Percentiles rank a stretch among this genome's conserved stretches.
These are phyloP conservation scores for Neolamprologus toae DNA, from an alignment of 2,113 vertebrate species.

Conservation along the genomic window DNA sequence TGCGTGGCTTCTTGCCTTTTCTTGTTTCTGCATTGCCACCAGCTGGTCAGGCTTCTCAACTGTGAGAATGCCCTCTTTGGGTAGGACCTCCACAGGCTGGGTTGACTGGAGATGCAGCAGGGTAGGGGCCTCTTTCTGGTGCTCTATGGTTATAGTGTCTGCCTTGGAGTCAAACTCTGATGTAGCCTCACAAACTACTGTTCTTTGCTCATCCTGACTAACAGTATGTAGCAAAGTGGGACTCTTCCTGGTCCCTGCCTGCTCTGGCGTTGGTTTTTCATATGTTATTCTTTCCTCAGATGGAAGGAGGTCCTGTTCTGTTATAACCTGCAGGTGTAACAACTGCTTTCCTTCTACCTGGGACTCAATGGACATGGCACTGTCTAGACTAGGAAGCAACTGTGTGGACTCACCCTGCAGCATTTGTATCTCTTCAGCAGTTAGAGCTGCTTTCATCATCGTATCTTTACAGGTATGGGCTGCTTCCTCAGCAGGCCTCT, in stretches of 20 bases:
- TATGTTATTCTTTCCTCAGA: slow-evolving; percentile 63
- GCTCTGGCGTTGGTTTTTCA: slow-evolving; percentile 62
- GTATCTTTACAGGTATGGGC: slow-evolving; percentile 55
- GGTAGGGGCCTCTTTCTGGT: slow-evolving; percentile 58
- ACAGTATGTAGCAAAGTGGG: slow-evolving; percentile 63
- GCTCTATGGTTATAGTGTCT: slow-evolving; percentile 30
- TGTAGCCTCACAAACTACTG: slow-evolving; percentile 57
- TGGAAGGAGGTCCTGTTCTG: slow-evolving; percentile 67
- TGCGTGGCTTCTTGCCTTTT: slow-evolving; percentile 65
- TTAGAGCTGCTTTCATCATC: slow-evolving; percentile 51
- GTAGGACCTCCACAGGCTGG: slow-evolving; percentile 55
- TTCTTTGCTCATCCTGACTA: slow-evolving; percentile 63
- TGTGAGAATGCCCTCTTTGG: slow-evolving; percentile 71
- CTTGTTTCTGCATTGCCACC: slow-evolving; percentile 64
- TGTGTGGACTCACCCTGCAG: slow-evolving; percentile 60
- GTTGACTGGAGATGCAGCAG: slow-evolving; percentile 68
- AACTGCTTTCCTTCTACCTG: slow-evolving; percentile 64
- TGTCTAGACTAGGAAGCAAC: slow-evolving; percentile 58
- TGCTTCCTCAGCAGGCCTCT: slow-evolving; percentile 48
- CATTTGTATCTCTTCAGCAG: slow-evolving; percentile 67
- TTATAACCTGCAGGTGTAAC: slow-evolving; percentile 70
- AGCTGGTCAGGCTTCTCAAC: slow-evolving; percentile 63
- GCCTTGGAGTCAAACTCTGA: slow-evolving; percentile 52
- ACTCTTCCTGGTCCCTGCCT: slow-evolving; percentile 59
- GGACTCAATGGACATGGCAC: slow-evolving; percentile 33